Percentiles rank a stretch among this genome's conserved stretches.
Evolutionary conservation across 2,797 vertebrate genomes (phyloP).

Genomic region (Arnoldichthys spilopterus): DNA sequence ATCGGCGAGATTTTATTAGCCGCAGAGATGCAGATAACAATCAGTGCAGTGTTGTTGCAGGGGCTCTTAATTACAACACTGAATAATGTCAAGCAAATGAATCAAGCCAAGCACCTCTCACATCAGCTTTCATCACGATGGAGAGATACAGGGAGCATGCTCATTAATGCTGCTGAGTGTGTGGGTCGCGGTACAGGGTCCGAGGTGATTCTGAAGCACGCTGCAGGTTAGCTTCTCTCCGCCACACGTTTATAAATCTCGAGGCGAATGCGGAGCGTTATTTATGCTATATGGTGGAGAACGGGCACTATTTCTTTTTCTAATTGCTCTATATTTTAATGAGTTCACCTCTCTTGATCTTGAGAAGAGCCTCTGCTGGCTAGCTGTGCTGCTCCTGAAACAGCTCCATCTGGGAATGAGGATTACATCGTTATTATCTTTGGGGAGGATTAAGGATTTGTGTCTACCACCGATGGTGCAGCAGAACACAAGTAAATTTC

Average conservation of each 20-base stretch:
- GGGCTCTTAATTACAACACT: constrained; percentile 66
- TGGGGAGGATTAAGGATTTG: constrained; percentile 81
- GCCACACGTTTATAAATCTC: constrained; percentile 43
- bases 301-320: constrained; percentile 68
- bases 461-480: constrained; percentile 71
- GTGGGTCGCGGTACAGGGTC: constrained; percentile 51
- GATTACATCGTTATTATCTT: constrained; percentile 83
- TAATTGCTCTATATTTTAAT: constrained; percentile 75
- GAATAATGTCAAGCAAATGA: constrained; percentile 67
- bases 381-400: constrained; percentile 68
- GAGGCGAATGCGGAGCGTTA: constrained; percentile 46
- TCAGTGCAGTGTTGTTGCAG: constrained; percentile 58
- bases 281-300: constrained; percentile 61
- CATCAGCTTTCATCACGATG: constrained; percentile 60
- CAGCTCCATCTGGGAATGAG: constrained; percentile 76
- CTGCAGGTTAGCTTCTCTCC: constrained; percentile 53
- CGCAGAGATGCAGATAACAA: constrained; percentile 64
- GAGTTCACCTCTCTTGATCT: constrained; percentile 65
- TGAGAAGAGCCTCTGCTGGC: constrained; percentile 67
- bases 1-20: constrained; percentile 61
- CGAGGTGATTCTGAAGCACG: constrained; percentile 48
- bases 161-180: constrained; percentile 55
- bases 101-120: constrained; percentile 64
- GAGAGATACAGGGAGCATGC: constrained; percentile 51
- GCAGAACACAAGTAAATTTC: constrained; percentile 73